These are phyloP conservation scores for Dendroctonus ponderosae DNA, from an alignment of 1,140 invertebrate genomes.

Conservation along the genomic window DNA sequence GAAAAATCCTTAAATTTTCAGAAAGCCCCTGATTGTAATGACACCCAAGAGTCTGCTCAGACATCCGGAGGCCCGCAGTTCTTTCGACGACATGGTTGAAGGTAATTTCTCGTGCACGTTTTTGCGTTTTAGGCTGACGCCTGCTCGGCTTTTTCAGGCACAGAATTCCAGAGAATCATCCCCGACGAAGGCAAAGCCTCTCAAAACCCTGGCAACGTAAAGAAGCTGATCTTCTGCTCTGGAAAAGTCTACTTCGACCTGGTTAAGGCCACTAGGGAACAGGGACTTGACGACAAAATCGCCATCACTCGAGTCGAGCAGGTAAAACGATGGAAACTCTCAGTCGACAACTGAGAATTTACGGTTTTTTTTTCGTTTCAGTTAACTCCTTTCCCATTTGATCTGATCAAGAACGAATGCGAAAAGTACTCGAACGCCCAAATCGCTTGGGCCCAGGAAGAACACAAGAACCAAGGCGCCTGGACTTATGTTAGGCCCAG, in stretches of 20 bases:
- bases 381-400: constrained; percentile 98
- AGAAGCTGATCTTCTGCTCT: constrained; percentile 88
- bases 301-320: constrained; percentile 90
- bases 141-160: constrained; percentile 21
- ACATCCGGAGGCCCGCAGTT: constrained; percentile 91
- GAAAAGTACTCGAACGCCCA: constrained; percentile 90
- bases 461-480: constrained; percentile 97
- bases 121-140: constrained; percentile 48
- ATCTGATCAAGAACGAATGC: constrained; percentile 87
- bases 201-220: constrained; percentile 70
- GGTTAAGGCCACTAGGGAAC: constrained; percentile 79
- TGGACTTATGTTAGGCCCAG: constrained; percentile 95
- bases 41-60: constrained; percentile 96
- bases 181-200: constrained; percentile 73
- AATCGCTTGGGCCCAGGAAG: constrained; percentile 93
- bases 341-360: constrained; percentile 8
- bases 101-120: constrained; percentile 53
- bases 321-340: constrained; percentile 58
- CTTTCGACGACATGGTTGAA: constrained; percentile 90
- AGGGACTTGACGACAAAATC: constrained; percentile 73
- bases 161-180: constrained; percentile 63
- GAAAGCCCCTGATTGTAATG: constrained; percentile 95
- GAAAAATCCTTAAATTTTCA: constrained; percentile 36
- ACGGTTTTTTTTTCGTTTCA: constrained; percentile 48
- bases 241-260: constrained; percentile 98